Evolutionary conservation across 1,140 invertebrate genomes (phyloP).

Genomic region (Zaprionus davidi): DNA sequence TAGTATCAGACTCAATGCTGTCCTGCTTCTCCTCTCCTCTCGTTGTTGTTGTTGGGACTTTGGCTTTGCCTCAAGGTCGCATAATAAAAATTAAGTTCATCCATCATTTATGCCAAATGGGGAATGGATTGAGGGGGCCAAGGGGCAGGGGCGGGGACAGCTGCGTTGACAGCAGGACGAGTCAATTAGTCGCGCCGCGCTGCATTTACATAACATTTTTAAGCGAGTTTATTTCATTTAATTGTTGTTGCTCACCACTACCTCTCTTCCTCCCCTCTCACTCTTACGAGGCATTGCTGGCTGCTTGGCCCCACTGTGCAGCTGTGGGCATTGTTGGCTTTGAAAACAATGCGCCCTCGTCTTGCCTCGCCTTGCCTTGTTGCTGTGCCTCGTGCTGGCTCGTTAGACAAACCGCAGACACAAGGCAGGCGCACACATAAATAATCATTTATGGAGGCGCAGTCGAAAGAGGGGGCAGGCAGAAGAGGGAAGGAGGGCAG

Average conservation of each 20-base stretch:
- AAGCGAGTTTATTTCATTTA: constrained; percentile 73
- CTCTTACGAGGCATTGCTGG: background rate
- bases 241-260: constrained; percentile 52
- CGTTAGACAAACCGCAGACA: constrained; percentile 66
- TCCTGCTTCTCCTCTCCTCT: constrained; percentile 7
- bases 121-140: background rate
- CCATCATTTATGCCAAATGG: constrained; percentile 63
- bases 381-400: constrained; percentile 42
- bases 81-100: constrained; percentile 78
- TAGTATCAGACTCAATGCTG: constrained; percentile 54
- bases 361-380: background rate
- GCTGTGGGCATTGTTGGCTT: constrained; percentile 41
- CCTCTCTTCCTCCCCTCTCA: background rate
- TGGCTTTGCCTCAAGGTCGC: constrained; percentile 61
- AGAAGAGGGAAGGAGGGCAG: background rate
- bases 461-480: background rate
- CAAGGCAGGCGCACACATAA: constrained; percentile 55
- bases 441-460: constrained; percentile 57
- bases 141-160: background rate
- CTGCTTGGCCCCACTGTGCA: background rate
- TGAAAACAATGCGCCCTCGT: constrained; percentile 54
- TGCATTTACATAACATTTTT: constrained; percentile 77
- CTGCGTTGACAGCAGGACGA: constrained; percentile 45
- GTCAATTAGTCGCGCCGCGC: constrained; percentile 67
- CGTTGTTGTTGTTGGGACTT: constrained; percentile 20